Evolutionary conservation across 2,797 vertebrate species (phyloP).

Genomic region (Ataeniobius toweri): DNA sequence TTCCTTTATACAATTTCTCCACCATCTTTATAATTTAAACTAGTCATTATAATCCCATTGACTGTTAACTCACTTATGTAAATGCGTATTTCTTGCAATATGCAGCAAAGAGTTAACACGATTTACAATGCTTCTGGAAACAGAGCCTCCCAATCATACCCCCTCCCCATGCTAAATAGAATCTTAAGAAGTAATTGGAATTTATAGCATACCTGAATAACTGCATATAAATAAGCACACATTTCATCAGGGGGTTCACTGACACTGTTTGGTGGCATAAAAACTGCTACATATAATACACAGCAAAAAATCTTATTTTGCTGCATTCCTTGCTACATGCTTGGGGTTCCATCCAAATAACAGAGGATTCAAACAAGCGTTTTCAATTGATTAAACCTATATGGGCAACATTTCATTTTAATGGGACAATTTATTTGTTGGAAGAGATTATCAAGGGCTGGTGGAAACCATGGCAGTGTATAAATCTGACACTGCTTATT

Average conservation of each 20-base stretch:
- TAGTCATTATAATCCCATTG: slow-evolving; percentile 52
- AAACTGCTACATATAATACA: slow-evolving; percentile 77
- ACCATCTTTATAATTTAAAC: slow-evolving; percentile 33
- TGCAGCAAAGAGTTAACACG: slow-evolving; percentile 75
- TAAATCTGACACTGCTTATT: slow-evolving; percentile 69
- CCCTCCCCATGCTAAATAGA: slow-evolving; percentile 83
- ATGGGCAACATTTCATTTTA: slow-evolving; percentile 82
- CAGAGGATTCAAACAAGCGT: slow-evolving; percentile 76
- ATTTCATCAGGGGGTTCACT: slow-evolving; percentile 77
- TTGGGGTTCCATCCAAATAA: slow-evolving; percentile 79
- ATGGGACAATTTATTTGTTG: slow-evolving; percentile 79
- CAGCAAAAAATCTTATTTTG: slow-evolving; percentile 80
- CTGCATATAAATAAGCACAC: slow-evolving; percentile 87
- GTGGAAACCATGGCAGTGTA: slow-evolving; percentile 67
- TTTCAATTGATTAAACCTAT: slow-evolving; percentile 82
- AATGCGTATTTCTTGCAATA: slow-evolving; percentile 62
- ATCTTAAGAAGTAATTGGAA: slow-evolving; percentile 91
- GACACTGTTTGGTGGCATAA: slow-evolving; percentile 79
- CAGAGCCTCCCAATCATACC: slow-evolving; percentile 74
- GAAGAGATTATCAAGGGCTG: slow-evolving; percentile 72
- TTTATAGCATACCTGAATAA: slow-evolving; percentile 91
- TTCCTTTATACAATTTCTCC: too few relatives aligned
- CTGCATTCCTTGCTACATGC: slow-evolving; percentile 65
- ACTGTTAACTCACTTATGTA: slow-evolving; percentile 48
- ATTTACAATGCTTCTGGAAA: slow-evolving; percentile 80